Evolutionary conservation across 2,888 invertebrate genomes (phyloP), one percentile per base, ranked within the genome.

Genomic region (Hirtodrosophila duncani): DNA sequence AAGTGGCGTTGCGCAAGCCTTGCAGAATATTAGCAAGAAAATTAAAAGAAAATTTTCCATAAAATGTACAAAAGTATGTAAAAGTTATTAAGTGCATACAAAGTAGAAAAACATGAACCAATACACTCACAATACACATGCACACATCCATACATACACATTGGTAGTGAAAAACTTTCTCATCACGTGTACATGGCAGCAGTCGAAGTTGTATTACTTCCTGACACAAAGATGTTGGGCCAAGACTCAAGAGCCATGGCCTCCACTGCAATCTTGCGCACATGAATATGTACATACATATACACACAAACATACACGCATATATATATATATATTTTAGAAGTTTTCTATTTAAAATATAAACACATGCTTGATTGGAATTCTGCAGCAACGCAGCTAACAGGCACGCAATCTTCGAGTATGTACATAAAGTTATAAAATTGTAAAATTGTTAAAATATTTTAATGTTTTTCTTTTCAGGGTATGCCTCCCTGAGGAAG

Each of bases 321-420:
- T 31, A 29, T 17, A 16, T 34, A 29, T 11, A 31, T 44, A 17
- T 55, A 37, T 58, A 59, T 67, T 67, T 75, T 53, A 61, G 51
- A 79, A 80, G 74, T 74, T 75, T 75, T 78, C 78, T 52, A 78
- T 80, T 69, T 81, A 72, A 72, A 80, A 74, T 77, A 69, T 81
- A 75, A 75, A 75, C 81, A 74, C 74, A 80, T 78, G 81, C 81
- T 60, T 80, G 74, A 80, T 74, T 80, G 81, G 64, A 75, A 74
- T 64, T 69, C 50, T 50, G 33, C 68, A 48, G 41, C 23, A 33
- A 46, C 23, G 33, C 50, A 50, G 41, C 56, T 45, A 61, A 42
- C 49, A 37, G 20, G 18, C 39, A 18, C 17, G 2, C 10, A 33
- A 10, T 38, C 10, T n/a, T 16, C 27, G 27, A 50, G 21, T 39